A percentile compares a stretch with the other conserved stretches of the same genome.
Evolutionary conservation across 2,113 vertebrate genomes (phyloP).

Genomic region (Blennius ocellaris): DNA sequence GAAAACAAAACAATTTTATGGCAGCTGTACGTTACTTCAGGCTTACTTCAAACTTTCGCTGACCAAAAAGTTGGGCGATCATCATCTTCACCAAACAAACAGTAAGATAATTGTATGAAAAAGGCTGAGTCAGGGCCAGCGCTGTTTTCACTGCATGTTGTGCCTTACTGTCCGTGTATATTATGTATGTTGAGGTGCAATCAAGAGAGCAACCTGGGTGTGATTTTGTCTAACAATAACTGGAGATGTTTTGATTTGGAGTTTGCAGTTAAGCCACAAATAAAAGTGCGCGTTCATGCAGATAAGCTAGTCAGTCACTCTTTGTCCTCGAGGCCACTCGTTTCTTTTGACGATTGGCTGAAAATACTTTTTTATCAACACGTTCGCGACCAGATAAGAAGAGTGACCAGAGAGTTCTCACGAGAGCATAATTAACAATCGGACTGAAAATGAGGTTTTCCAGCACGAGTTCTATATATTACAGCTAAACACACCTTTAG

Average conservation of each 20-base stretch:
- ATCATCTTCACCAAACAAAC: neutral
- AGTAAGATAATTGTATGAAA: neutral
- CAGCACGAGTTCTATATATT: neutral
- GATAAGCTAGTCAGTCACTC: too few species aligned
- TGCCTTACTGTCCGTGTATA: neutral
- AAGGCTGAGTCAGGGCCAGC: neutral
- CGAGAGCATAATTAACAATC: too few species aligned
- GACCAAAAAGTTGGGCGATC: neutral
- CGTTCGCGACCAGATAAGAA: too few species aligned
- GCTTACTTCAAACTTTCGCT: neutral
- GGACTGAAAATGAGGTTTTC: too few species aligned
- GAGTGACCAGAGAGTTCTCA: too few species aligned
- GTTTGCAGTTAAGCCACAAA: too few species aligned
- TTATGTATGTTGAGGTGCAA: too few species aligned
- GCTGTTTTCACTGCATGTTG: neutral
- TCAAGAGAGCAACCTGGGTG: neutral
- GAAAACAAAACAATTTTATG: neutral
- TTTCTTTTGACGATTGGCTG: too few species aligned
- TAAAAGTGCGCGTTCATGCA: too few species aligned
- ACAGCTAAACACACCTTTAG: conserved; percentile 12
- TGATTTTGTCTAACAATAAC: neutral
- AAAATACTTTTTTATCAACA: too few species aligned
- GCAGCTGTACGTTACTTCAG: neutral
- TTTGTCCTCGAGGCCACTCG: too few species aligned
- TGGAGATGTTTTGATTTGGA: neutral